Base-by-base conservation (phyloP, 1,140 invertebrate species). In the Drosophila azteca region DNA sequence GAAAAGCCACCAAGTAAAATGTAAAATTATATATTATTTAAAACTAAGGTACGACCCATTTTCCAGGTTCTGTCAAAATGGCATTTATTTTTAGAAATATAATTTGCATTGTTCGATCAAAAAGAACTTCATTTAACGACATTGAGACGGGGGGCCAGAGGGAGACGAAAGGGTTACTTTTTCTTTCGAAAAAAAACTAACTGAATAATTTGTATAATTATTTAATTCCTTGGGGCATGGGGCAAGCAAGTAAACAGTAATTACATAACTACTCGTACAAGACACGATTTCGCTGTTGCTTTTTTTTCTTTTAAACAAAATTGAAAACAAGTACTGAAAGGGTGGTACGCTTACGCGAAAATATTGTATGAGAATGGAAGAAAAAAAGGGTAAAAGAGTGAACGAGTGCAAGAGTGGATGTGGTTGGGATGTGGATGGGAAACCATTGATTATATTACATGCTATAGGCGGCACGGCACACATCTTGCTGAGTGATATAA, bases 401-500 rank as follows among this genome's bases (percentile, higher is more conserved):
- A 9, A 9, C 5, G 26, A n/a, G n/a, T n/a, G n/a, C n/a, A n/a
- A 31, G 8, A 31, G 29, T 35, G 8, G 31, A 6, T 3, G 6
- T 35, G 26, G 26, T 7, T 6, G 7, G 55, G 24, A 24, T 55
- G 22, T 20, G 59, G 43, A 20, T 46, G 11, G 29, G 58, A 64
- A 41, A 43, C 66, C 69, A 74, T 80, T 79, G 80, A 84, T 80
- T 84, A 83, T 60, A 49, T 43, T 64, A 59, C 66, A 77, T 59
- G 58, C 52, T 63, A 71, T 59, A 71, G 67, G 61, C 66, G 69
- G 58, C 6, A 5, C 17, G 17, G 45, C 6, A 5, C 20, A 22
- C 49, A 51, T 49, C 70, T 50, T 54, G 59, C 59, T 79, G 82
- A 85, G 82, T 88, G 82, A 88, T 87, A 85, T 85, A 88, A 85